Percentiles rank a stretch among this genome's conserved stretches.
phyloP scores from a whole-genome alignment of 2,797 vertebrate species.

The Protonibea diacanthus region DNA sequence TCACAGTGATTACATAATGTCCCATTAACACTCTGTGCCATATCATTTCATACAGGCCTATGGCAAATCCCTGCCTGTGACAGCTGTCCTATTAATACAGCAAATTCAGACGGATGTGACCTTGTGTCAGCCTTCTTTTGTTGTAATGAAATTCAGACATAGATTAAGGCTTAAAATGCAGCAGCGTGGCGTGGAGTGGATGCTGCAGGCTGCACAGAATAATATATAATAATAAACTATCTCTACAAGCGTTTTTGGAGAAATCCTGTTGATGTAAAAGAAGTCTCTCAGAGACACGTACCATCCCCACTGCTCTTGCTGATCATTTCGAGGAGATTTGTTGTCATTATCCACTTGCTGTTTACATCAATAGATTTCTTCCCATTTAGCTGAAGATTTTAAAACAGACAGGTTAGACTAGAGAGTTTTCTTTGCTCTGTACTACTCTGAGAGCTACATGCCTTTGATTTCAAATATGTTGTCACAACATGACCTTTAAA shows the following conservation, averaged over 20 bases:
- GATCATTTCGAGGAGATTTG: conserved; percentile 58
- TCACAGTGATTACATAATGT: conserved; percentile 1
- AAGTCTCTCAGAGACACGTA: conserved; percentile 25
- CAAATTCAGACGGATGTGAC: conserved; percentile 30
- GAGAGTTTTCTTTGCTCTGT: conserved; percentile 34
- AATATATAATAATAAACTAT: neutral
- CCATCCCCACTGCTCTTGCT: conserved; percentile 8
- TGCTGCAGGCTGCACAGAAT: neutral
- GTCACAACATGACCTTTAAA: conserved; percentile 15
- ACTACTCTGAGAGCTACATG: conserved; percentile 31
- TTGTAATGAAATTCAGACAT: conserved; percentile 6
- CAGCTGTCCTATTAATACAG: conserved; percentile 30
- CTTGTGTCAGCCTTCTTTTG: neutral
- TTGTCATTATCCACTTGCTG: conserved; percentile 48
- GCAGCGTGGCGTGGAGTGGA: neutral
- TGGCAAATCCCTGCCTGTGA: conserved; percentile 19
- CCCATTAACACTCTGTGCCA: conserved; percentile 9
- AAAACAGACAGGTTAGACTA: conserved; percentile 44
- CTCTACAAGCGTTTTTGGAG: neutral
- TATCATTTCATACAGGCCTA: conserved; percentile 3
- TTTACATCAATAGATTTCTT: conserved; percentile 58
- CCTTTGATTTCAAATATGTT: conserved; percentile 36
- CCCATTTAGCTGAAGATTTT: conserved; percentile 55
- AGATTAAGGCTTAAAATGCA: conserved; percentile 11
- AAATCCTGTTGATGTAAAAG: conserved; percentile 9